phyloP scores from a whole-genome alignment of 2,113 vertebrate genomes.

The Rousettus leschenaultii region DNA sequence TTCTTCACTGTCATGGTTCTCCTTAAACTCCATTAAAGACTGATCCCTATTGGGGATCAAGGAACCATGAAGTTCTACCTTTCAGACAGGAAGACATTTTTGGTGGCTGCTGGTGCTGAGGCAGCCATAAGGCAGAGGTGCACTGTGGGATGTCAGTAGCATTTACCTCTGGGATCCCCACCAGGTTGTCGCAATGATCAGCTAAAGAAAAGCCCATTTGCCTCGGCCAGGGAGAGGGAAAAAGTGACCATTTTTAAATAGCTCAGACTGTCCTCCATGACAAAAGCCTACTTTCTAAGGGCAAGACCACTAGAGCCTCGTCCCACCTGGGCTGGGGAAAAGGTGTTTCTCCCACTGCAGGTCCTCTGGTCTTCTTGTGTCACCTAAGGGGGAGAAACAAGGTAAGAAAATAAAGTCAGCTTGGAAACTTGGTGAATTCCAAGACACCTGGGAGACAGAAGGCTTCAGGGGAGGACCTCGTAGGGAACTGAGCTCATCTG shows the following conservation, averaged over 20 bases:
- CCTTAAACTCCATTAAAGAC: not conserved
- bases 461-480: not conserved
- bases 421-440: not conserved
- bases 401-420: not conserved
- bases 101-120: not conserved
- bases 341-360: not conserved
- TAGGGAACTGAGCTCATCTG: not conserved
- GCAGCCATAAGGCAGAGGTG: not conserved
- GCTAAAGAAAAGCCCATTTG: not conserved
- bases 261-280: not conserved
- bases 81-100: not conserved
- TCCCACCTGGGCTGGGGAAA: fast-evolving
- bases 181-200: not conserved
- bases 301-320: not conserved
- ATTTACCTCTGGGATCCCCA: not conserved
- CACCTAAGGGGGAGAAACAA: not conserved
- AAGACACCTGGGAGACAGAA: not conserved
- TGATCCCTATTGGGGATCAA: not conserved
- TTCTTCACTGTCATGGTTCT: not conserved
- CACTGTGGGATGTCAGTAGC: not conserved
- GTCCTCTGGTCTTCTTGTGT: not conserved
- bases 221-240: not conserved
- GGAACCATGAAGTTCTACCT: not conserved
- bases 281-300: not conserved
- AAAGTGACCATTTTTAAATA: not conserved